Evolutionary conservation across 2,888 invertebrate species (phyloP), one percentile per base, ranked within the genome.

Genomic region (Tenthredo amoena): DNA sequence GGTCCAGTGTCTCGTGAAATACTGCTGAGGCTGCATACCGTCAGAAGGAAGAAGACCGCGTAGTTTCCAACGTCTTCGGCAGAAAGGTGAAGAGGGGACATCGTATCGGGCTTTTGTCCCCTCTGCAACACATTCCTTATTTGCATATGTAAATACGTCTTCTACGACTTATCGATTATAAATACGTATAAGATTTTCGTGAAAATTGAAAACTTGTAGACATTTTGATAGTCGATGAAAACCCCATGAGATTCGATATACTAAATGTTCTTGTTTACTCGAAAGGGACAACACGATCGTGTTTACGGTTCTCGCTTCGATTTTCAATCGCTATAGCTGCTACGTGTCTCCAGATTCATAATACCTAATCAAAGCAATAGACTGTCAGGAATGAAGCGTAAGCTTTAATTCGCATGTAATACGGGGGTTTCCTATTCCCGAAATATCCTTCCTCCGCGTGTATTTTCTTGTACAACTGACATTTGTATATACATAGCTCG

Each of bases 111-210:
- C 7, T 58, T 37, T 37, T 79, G 31, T 79, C 79, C 58, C 55
- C 31, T 79, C 58, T 79, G 79, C 37, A 47, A 10, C 9, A 62
- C 12, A 12, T 79, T 58, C 47, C 71, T 34, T 79, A 47, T 77
- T 77, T 77, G 31, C 76, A 77, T 77, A 77, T 40, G 50, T 26
- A 34, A 77, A 77, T 26, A 31, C n/a, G n/a, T 77, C 50, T 21
- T 31, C 7, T 3, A 26, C 47, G 50, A 50, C 76, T 50, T 47
- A 77, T 77, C 26, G 18, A 77, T 77, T 21, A 72, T 40, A 72
- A 37, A 40, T 72, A 40, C 1, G 26, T 37, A 0, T 37, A 0
- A 4, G n/a, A 72, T 3, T n/a, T n/a, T n/a, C 18, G 5, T 50
- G 7, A n/a, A 55, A 55, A n/a, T 55, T 55, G n/a, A 6, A 55